Percentiles rank a stretch among this genome's conserved stretches.
phyloP scores from a whole-genome alignment of 2,113 vertebrate species.

The Gallinago media region DNA sequence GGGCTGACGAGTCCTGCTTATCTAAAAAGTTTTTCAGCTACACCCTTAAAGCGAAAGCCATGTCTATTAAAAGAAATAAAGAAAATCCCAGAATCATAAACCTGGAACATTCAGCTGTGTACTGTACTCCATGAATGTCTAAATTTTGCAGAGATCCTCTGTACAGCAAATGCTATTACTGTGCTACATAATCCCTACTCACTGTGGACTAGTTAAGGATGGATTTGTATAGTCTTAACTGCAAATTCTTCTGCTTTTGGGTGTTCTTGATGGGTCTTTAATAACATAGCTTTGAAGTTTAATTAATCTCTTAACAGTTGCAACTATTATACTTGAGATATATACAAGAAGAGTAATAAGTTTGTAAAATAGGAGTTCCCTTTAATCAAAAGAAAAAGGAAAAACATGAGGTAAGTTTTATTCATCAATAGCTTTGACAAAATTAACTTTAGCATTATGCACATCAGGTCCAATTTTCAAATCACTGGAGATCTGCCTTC shows the following conservation, averaged over 20 bases:
- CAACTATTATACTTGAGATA: not conserved
- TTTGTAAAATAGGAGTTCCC: constrained; percentile 18
- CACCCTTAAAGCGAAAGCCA: constrained; percentile 44
- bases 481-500: constrained; percentile 15
- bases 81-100: constrained; percentile 25
- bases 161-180: not conserved
- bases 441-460: constrained; percentile 31
- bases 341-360: not conserved
- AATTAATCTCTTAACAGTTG: constrained; percentile 31
- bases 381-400: not conserved
- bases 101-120: not conserved
- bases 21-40: constrained; percentile 46
- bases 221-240: constrained; percentile 31
- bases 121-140: not conserved
- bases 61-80: constrained; percentile 63
- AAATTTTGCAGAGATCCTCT: not conserved
- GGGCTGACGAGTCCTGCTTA: constrained; percentile 48
- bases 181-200: constrained; percentile 37
- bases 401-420: constrained; percentile 46
- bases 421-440: constrained; percentile 39
- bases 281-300: constrained; percentile 46
- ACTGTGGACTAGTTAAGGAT: not conserved
- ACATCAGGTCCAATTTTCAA: constrained; percentile 46
- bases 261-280: constrained; percentile 15
- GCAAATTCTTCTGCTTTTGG: constrained; percentile 28